These are phyloP conservation scores for Graptemys geographica DNA, from an alignment of 2,797 vertebrate species.

Conservation along the genomic window DNA sequence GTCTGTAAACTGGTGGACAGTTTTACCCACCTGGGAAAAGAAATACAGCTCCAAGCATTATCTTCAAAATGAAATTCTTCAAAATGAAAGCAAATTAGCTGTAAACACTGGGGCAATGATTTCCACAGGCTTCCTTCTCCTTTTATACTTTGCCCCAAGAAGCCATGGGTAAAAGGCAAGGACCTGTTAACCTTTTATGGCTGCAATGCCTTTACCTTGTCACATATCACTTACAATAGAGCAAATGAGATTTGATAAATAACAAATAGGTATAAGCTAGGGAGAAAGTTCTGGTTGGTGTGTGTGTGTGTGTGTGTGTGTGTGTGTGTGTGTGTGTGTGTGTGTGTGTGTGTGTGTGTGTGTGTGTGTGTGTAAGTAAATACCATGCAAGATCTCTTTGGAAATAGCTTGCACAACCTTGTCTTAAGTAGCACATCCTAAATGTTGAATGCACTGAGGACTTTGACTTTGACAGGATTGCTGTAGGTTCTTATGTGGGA, in stretches of 20 bases:
- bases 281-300: not conserved
- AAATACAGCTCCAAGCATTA: not conserved
- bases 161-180: not conserved
- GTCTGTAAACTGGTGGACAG: accelerated
- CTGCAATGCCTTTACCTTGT: not conserved
- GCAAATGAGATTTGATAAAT: not conserved
- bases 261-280: not conserved
- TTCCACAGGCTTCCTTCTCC: not conserved
- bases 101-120: not conserved
- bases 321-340: no score
- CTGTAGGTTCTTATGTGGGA: not conserved
- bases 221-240: not conserved
- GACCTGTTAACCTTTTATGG: not conserved
- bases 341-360: not conserved
- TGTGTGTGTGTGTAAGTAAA: not conserved
- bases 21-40: not conserved
- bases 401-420: not conserved
- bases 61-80: not conserved
- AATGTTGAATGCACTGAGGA: not conserved
- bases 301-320: not conserved
- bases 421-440: accelerated
- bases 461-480: not conserved
- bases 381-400: not conserved
- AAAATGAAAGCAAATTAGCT: not conserved
- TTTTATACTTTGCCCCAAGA: not conserved